Conservation (phyloP, 2,888 invertebrate genomes). For the Nyleta sp. region DNA sequence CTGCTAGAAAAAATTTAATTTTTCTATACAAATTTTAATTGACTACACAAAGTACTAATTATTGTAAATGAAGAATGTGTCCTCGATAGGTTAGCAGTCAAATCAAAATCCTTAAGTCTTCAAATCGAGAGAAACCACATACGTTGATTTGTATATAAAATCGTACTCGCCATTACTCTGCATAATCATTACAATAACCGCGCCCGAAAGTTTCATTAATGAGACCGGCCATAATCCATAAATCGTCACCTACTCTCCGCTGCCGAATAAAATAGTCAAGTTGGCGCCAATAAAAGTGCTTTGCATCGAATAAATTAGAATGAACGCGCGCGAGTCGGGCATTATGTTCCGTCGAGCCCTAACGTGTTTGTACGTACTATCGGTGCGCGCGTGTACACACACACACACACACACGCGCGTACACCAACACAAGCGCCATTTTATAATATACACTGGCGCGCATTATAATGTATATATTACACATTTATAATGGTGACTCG, state of each 20-base stretch:
- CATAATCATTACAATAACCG: conserved; percentile 56
- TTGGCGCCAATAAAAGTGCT: conserved; percentile 64
- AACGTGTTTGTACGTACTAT: conserved; percentile 26
- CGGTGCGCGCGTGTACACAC: background rate
- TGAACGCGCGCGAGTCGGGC: conserved; percentile 39
- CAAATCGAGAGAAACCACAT: conserved; percentile 17
- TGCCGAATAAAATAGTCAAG: conserved; percentile 56
- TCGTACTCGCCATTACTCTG: conserved; percentile 20
- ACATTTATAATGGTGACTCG: conserved; percentile 52
- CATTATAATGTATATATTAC: conserved; percentile 59
- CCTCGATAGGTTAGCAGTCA: too few species aligned
- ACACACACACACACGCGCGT: background rate
- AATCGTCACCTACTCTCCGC: conserved; percentile 42
- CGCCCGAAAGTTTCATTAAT: conserved; percentile 48
- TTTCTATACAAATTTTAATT: too few species aligned
- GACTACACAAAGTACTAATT: too few species aligned
- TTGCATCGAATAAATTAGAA: conserved; percentile 61
- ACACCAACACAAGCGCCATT: conserved; percentile 18
- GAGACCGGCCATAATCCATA: conserved; percentile 47
- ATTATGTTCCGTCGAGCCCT: conserved; percentile 53
- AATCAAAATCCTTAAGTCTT: too few species aligned
- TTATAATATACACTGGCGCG: conserved; percentile 53
- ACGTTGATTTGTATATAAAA: background rate
- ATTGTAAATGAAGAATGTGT: too few species aligned
- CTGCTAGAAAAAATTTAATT: too few species aligned